These are phyloP conservation scores for Amniataba percoides DNA, from an alignment of 2,797 vertebrate genomes.

Conservation along the genomic window DNA sequence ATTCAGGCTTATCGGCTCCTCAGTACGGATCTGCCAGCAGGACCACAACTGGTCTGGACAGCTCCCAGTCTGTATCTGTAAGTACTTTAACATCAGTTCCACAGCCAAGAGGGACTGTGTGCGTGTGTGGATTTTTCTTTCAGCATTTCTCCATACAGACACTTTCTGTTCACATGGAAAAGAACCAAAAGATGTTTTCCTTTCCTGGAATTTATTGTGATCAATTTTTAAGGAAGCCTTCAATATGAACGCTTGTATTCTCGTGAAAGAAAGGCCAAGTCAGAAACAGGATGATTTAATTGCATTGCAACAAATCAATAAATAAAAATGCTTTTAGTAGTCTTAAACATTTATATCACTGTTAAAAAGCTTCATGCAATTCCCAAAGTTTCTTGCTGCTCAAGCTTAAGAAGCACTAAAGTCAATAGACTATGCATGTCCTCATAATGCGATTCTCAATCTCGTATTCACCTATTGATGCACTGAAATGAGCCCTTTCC, in stretches of 20 bases:
- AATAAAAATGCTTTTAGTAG: background rate
- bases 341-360: background rate
- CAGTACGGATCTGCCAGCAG: slow-evolving; percentile 97
- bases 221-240: background rate
- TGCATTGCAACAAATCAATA: background rate
- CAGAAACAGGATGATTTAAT: background rate
- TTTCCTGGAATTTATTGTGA: background rate
- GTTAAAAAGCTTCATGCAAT: background rate
- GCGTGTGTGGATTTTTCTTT: slow-evolving; percentile 7
- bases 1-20: slow-evolving; percentile 96
- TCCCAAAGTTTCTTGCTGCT: background rate
- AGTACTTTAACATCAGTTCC: slow-evolving; percentile 77
- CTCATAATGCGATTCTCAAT: slow-evolving; percentile 44
- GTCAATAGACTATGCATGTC: slow-evolving; percentile 30
- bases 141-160: background rate
- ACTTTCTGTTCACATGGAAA: background rate
- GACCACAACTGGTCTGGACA: slow-evolving; percentile 98
- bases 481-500: slow-evolving; percentile 41
- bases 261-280: background rate
- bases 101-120: background rate
- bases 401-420: background rate
- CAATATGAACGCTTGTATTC: background rate
- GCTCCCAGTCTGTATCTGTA: slow-evolving; percentile 96
- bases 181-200: background rate
- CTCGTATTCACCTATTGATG: slow-evolving; percentile 52